phyloP scores from a whole-genome alignment of 2,888 invertebrate species.

The Acleris cristana region DNA sequence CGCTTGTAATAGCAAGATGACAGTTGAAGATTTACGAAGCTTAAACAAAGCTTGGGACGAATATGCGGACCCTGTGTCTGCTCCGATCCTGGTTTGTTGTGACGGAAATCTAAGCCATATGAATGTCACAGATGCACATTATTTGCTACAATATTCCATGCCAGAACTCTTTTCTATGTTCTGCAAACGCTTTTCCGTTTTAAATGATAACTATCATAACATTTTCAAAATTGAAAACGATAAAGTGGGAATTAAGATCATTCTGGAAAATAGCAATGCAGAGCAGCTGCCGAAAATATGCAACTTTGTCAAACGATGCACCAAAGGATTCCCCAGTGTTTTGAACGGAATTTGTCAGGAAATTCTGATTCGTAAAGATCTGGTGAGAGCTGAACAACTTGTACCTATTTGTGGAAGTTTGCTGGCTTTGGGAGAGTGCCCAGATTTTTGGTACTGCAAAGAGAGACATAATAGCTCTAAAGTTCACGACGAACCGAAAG shows the following conservation, averaged over 20 bases:
- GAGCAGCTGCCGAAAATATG: slow-evolving; percentile 85
- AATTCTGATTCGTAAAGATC: slow-evolving; percentile 67
- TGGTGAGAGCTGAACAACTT: slow-evolving; percentile 64
- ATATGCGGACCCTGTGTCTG: slow-evolving; percentile 65
- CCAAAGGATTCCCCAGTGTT: slow-evolving; percentile 61
- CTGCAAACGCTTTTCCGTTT: slow-evolving; percentile 86
- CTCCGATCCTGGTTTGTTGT: slow-evolving; percentile 86
- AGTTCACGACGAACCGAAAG: slow-evolving; percentile 77
- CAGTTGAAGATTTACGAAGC: slow-evolving; percentile 66
- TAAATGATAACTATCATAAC: slow-evolving; percentile 85
- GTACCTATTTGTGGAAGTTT: slow-evolving; percentile 84
- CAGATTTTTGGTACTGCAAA: slow-evolving; percentile 79
- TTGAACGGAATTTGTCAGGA: slow-evolving; percentile 60
- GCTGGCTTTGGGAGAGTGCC: slow-evolving; percentile 87
- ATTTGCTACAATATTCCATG: slow-evolving; percentile 89
- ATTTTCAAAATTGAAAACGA: slow-evolving; percentile 57
- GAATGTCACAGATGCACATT: slow-evolving; percentile 85
- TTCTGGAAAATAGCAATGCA: slow-evolving; percentile 84
- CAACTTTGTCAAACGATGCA: slow-evolving; percentile 81
- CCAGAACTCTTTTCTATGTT: slow-evolving; percentile 87
- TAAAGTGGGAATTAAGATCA: slow-evolving; percentile 74
- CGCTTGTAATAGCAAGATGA: slow-evolving; percentile 64
- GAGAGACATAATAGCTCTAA: slow-evolving; percentile 85
- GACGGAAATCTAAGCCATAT: slow-evolving; percentile 86
- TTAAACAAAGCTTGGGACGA: slow-evolving; percentile 67